Base-by-base conservation (phyloP, 2,113 vertebrate genomes). In the Sprattus sprattus region DNA sequence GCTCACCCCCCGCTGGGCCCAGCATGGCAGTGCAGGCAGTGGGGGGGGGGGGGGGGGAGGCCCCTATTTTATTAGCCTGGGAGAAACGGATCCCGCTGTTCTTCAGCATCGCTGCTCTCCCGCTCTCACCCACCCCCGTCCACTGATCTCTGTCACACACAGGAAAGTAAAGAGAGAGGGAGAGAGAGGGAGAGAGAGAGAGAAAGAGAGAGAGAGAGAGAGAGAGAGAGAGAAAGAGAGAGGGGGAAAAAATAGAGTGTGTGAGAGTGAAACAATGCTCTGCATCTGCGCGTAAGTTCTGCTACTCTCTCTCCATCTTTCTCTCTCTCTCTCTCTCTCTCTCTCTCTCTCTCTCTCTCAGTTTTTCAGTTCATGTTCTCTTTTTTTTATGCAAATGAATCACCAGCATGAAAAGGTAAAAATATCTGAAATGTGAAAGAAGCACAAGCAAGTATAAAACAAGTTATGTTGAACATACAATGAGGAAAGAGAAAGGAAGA, bases 31-130 rank as follows among this genome's bases (percentile, higher is more conserved):
- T 93, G 90, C 89, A 95, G 94, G 94, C 95, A 95, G 94, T 94
- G 91, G 94, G 95, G 94, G 95, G 71, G 71, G 71, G 91, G 94
- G 95, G 94, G 95, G 71, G 71, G 71, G 71, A 78, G 71, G 94
- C 93, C 94, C 93, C 94, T 92, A 92, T 95, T 96, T 95, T 95
- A 95, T 95, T 95, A 95, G 94, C 94, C 94, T 95, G 94, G 94
- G 94, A 95, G 94, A 94, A 78, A 91, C 91, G 94, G 93, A 93
- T 93, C 93, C 94, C 89, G 92, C 93, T 93, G 94, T 94, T 95
- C 94, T 94, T 94, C 94, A 94, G 93, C 94, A 93, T 4, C 15
- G 28, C 28, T 78, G 32, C 28, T 6, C 71, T 32, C 71, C 3
- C 71, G 4, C 28, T 75, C 71, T 32, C 32, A 78, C 13, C 71